Base-by-base conservation (phyloP, 2,797 vertebrate species). In the Oreonectes daqikongensis region DNA sequence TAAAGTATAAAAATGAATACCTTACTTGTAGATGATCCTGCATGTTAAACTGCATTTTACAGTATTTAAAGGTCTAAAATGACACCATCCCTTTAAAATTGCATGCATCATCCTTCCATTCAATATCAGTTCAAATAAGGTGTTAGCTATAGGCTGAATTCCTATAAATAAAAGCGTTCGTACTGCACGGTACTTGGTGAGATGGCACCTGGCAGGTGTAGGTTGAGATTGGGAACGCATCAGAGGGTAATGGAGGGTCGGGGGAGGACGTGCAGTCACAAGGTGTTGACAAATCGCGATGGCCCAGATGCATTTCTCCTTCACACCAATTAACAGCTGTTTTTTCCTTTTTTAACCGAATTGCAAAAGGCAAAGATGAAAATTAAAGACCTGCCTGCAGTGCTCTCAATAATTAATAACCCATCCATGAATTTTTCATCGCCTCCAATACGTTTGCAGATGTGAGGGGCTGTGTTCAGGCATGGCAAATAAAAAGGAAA, bases 361-460 rank as follows among this genome's bases (percentile, higher is more conserved):
- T 72, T 76, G 50, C 48, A 69, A 42, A 73, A 82, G 44, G 64
- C 52, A 75, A 76, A 82, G 76, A 82, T 83, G 79, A 86, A 83
- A 75, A 85, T 89, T 87, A 88, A 88, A 85, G 79, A 89, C 83
- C 81, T 73, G 79, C 82, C 86, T 77, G 52, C 85, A 85, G 85
- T 83, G 82, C 50, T 57, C 86, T 93, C 83, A 90, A 92, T 92
- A 87, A 92, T 91, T 89, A 84, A 92, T 87, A 83, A 76, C 85
- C 84, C 78, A 63, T 32, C 44, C 86, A 91, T 93, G 78, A 89
- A 91, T 92, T 88, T 91, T 92, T 88, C 78, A 91, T 89, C 69
- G 73, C 80, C 81, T 87, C 70, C 73, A 75, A 82, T 85, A 79
- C 82, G 72, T 85, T 83, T 84, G 84, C 84, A 82, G 85, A 85